Evolutionary conservation across 2,113 vertebrate species (phyloP).

Genomic region (Ammospiza caudacuta): DNA sequence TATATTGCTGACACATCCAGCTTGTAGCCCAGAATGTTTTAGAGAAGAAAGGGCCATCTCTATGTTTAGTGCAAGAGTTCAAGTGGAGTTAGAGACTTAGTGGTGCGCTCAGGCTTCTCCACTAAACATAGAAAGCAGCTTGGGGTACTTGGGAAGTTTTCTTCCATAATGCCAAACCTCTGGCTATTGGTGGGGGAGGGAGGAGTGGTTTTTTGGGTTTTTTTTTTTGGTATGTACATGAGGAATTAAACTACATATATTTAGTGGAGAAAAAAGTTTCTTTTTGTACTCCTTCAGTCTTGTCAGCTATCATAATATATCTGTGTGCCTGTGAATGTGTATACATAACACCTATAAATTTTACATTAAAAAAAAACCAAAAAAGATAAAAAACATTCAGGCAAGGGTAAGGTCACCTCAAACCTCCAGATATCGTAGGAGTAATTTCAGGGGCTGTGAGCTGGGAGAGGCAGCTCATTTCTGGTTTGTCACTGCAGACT

Average conservation of each 20-base stretch:
- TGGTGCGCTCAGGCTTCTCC: background rate
- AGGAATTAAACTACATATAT: background rate
- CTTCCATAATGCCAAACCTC: background rate
- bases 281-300: background rate
- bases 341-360: background rate
- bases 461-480: background rate
- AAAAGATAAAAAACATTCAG: background rate
- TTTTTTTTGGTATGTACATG: background rate
- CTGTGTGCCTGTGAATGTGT: no score
- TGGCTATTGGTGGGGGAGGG: background rate
- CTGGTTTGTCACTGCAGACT: background rate
- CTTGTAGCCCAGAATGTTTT: background rate
- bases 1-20: conserved; percentile 33
- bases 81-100: conserved; percentile 1
- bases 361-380: background rate
- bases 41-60: conserved; percentile 44
- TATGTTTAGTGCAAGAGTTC: conserved; percentile 47
- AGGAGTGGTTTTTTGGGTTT: background rate
- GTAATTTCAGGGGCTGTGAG: background rate
- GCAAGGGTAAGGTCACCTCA: background rate
- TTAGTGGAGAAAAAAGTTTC: background rate
- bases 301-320: background rate
- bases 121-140: conserved; percentile 29
- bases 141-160: background rate
- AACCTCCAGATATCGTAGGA: background rate